Evolutionary conservation across 2,113 vertebrate species (phyloP).

Genomic region (Rattus rattus): DNA sequence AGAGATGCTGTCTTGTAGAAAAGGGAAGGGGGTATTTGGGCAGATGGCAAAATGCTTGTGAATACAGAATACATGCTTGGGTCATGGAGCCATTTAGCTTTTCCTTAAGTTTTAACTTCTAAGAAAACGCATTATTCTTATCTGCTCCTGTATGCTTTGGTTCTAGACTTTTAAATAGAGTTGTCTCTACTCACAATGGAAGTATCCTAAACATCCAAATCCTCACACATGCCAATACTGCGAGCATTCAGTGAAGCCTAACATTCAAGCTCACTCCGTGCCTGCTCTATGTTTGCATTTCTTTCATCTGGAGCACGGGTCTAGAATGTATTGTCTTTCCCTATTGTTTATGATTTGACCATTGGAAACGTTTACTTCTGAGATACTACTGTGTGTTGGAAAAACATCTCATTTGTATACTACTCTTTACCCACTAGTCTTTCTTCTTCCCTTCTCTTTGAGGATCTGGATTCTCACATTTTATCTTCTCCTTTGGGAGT

Average conservation of each 20-base stretch:
- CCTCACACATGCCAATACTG: not conserved
- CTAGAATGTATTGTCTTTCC: not conserved
- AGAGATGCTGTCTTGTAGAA: not conserved
- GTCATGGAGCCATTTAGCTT: not conserved
- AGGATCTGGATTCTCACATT: not conserved
- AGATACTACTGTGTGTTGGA: not conserved
- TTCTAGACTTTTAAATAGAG: not conserved
- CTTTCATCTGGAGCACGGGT: not conserved
- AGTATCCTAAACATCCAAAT: not conserved
- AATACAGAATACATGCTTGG: not conserved
- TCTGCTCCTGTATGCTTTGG: not conserved
- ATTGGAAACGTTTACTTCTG: not conserved
- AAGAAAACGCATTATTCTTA: not conserved
- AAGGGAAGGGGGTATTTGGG: not conserved
- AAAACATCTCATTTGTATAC: not conserved
- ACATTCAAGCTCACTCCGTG: not conserved
- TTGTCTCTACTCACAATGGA: not conserved
- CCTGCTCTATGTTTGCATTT: not conserved
- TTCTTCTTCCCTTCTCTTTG: not conserved
- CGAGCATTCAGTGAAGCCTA: not conserved
- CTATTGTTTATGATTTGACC: not conserved
- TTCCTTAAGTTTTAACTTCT: slow-evolving; percentile 15
- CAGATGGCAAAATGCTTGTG: slow-evolving; percentile 17
- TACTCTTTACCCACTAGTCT: not conserved
- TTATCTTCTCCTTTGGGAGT: not conserved